phyloP scores from a whole-genome alignment of 2,113 vertebrate species.

The Sterna hirundo region DNA sequence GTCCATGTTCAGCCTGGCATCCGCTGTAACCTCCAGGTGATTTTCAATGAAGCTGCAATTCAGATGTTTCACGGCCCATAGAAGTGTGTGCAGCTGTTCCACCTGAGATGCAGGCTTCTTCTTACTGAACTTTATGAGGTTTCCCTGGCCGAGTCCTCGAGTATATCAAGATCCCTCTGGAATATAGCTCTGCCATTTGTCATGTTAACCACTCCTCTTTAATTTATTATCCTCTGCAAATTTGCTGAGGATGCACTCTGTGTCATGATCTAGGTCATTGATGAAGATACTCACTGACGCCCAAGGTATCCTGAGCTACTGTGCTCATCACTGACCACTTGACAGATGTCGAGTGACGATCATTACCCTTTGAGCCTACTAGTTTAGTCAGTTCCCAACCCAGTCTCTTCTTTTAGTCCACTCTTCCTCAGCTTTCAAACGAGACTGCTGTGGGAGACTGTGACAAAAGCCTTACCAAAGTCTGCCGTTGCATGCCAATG shows the following conservation, averaged over 20 bases:
- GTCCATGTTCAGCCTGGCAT: background rate
- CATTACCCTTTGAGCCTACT: background rate
- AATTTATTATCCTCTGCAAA: background rate
- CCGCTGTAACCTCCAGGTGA: background rate
- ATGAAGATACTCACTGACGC: background rate
- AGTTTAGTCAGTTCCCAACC: background rate
- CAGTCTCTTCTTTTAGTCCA: background rate
- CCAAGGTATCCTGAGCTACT: background rate
- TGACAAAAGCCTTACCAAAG: background rate
- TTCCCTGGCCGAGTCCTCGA: background rate
- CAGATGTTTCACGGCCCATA: background rate
- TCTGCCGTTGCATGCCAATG: background rate
- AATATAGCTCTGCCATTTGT: background rate
- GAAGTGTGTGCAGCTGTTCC: background rate
- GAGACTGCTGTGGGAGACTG: background rate
- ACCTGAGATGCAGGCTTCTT: background rate
- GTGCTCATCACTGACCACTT: background rate
- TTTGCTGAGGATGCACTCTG: constrained; percentile 20
- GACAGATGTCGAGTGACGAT: background rate
- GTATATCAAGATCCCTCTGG: background rate
- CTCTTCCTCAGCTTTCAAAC: background rate
- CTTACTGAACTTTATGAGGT: background rate
- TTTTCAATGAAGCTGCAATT: background rate
- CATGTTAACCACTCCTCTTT: constrained; percentile 24
- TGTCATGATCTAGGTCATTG: constrained; percentile 34